Conservation (phyloP, 1,140 invertebrate species). For the Nebria ingens region DNA sequence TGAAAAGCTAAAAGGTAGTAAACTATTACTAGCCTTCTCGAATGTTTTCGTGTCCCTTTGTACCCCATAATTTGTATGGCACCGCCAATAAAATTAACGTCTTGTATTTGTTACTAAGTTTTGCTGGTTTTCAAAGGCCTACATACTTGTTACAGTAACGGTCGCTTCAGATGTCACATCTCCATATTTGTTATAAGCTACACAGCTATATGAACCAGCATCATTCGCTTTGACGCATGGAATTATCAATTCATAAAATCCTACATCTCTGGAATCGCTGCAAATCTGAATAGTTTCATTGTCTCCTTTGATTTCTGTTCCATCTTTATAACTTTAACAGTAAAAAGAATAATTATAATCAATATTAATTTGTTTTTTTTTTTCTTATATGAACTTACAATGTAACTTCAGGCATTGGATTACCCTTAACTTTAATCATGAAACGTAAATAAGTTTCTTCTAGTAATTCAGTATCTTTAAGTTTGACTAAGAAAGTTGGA, state of each 20-base stretch:
- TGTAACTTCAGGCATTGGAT: constrained; percentile 71
- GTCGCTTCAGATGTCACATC: constrained; percentile 62
- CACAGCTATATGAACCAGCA: constrained; percentile 80
- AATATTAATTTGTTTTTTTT: background rate
- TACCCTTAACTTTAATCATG: constrained; percentile 79
- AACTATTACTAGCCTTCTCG: background rate
- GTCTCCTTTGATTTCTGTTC: constrained; percentile 52
- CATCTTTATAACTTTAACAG: constrained; percentile 70
- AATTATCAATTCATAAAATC: constrained; percentile 86
- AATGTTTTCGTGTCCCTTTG: too few species aligned
- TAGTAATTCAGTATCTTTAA: constrained; percentile 79
- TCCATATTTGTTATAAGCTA: constrained; percentile 75
- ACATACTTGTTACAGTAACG: constrained; percentile 65
- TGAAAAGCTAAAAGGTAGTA: constrained; percentile 11
- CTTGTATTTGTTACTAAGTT: too few species aligned
- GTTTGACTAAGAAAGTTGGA: constrained; percentile 68
- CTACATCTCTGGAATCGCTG: constrained; percentile 63
- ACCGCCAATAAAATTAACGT: too few species aligned
- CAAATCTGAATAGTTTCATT: constrained; percentile 63
- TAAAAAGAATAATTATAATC: constrained; percentile 14
- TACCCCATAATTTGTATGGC: too few species aligned
- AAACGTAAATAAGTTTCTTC: constrained; percentile 80
- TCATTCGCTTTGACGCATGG: constrained; percentile 67
- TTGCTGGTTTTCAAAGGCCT: too few species aligned
- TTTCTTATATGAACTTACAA: constrained; percentile 57